phyloP scores from a whole-genome alignment of 2,797 vertebrate species.

The Neomorphus geoffroyi region DNA sequence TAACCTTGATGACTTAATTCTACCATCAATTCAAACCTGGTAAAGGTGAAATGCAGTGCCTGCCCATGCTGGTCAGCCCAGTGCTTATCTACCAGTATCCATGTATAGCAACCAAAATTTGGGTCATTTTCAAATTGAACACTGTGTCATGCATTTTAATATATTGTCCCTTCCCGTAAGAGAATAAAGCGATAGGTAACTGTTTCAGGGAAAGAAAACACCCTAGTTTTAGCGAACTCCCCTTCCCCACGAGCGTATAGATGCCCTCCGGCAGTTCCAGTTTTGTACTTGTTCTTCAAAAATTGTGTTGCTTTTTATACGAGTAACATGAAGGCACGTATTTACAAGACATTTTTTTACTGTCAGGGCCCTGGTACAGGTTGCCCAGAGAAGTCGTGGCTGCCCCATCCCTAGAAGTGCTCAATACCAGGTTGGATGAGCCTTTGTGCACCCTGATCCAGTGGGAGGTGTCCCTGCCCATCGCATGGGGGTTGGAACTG shows the following conservation, averaged over 20 bases:
- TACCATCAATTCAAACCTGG: rapidly evolving
- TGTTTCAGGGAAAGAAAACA: background rate
- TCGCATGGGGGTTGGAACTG: no score
- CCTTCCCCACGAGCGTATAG: background rate
- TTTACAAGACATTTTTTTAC: background rate
- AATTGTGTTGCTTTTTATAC: background rate
- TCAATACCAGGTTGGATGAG: no score
- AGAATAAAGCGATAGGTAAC: background rate
- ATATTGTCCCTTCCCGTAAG: background rate
- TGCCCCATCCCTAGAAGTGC: no score
- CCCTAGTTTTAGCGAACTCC: background rate
- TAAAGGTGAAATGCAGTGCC: background rate
- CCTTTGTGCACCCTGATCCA: no score
- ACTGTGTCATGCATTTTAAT: background rate
- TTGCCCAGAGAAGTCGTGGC: no score
- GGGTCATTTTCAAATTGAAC: background rate
- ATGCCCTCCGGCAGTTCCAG: background rate
- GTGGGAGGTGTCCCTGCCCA: no score
- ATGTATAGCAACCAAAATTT: background rate
- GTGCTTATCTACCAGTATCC: background rate
- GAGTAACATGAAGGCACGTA: background rate
- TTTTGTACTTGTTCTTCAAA: background rate
- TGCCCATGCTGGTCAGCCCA: background rate
- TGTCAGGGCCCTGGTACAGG: no score
- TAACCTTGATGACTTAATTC: background rate